Conservation (phyloP, 2,113 vertebrate species). For the Cyphomyrus plagiostoma region DNA sequence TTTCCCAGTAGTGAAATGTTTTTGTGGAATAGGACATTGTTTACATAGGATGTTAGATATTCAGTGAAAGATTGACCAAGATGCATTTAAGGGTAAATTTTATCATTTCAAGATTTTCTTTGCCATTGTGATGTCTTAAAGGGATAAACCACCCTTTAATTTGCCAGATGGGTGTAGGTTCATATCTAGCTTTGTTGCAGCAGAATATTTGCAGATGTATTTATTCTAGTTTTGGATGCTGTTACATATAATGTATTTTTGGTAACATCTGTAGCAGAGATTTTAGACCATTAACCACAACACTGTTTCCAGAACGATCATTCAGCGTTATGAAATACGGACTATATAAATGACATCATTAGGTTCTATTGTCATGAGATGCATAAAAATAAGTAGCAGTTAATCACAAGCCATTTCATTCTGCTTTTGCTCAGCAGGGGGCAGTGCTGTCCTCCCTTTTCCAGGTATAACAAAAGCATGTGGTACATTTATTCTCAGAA, state of each 20-base stretch:
- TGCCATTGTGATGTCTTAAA: background rate
- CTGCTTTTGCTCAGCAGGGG: background rate
- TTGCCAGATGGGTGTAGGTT: background rate
- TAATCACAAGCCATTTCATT: background rate
- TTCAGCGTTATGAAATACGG: background rate
- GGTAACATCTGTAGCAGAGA: background rate
- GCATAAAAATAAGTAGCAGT: background rate
- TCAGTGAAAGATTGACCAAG: background rate
- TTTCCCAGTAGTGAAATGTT: background rate
- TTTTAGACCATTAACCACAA: background rate
- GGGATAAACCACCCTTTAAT: background rate
- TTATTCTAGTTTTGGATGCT: background rate
- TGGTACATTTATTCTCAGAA: background rate
- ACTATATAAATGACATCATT: background rate
- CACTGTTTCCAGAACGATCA: background rate
- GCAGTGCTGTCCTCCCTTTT: background rate
- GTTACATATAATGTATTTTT: conserved; percentile 6
- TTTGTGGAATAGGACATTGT: background rate
- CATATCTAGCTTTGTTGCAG: background rate
- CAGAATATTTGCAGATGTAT: background rate
- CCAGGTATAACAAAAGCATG: background rate
- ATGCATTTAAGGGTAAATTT: background rate
- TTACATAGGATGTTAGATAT: background rate
- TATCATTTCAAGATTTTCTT: background rate
- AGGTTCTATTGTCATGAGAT: background rate